Conservation (phyloP, 2,113 vertebrate genomes). For the Oryctolagus cuniculus region DNA sequence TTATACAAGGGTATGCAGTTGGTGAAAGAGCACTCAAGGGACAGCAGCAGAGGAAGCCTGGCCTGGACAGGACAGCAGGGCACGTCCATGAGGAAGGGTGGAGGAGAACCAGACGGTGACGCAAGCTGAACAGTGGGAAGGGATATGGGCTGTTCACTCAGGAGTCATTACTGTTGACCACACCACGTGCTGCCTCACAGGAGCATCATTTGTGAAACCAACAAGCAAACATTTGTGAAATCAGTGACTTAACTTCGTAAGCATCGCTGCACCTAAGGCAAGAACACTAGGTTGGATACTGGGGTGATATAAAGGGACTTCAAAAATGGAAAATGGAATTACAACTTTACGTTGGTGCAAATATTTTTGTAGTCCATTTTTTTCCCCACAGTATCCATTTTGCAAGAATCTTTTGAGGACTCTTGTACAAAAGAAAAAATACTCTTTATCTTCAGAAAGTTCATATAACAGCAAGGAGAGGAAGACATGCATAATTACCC, state of each 20-base stretch:
- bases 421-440: background rate
- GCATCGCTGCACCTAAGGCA: background rate
- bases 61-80: background rate
- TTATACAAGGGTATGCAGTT: background rate
- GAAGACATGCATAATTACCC: background rate
- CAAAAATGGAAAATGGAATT: no score
- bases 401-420: no score
- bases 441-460: background rate
- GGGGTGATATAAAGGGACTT: background rate
- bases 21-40: background rate
- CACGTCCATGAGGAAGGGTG: no score
- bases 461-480: background rate
- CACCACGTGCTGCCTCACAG: background rate
- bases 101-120: background rate
- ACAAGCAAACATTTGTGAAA: background rate
- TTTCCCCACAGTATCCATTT: no score
- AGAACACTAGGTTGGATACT: background rate
- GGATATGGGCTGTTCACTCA: fast-evolving
- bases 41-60: background rate
- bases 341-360: no score
- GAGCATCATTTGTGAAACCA: no score
- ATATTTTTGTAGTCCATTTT: no score
- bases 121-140: background rate
- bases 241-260: background rate
- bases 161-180: background rate